These are phyloP conservation scores for Athalia circularis DNA, from an alignment of 2,888 invertebrate species.

Conservation along the genomic window DNA sequence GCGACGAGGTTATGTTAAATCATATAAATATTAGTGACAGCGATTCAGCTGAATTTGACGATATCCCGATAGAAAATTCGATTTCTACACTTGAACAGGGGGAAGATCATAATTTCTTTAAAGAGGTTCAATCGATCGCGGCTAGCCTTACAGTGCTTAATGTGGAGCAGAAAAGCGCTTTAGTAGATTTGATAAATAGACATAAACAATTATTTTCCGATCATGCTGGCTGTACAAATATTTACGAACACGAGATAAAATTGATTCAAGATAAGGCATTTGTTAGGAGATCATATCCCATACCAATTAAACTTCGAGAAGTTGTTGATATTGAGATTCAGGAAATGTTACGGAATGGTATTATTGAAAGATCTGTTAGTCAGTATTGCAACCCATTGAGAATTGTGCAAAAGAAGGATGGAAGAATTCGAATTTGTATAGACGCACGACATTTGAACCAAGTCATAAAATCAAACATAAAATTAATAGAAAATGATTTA, in stretches of 20 bases:
- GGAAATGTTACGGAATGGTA: slow-evolving; percentile 57
- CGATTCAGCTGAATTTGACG: neutral
- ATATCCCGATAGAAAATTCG: neutral
- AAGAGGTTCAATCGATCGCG: slow-evolving; percentile 32
- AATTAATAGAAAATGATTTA: too few relatives aligned
- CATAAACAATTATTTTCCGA: slow-evolving; percentile 52
- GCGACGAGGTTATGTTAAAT: slow-evolving; percentile 4
- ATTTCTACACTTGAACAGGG: neutral
- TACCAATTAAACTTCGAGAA: slow-evolving; percentile 56
- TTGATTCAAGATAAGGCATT: slow-evolving; percentile 53
- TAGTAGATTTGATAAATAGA: slow-evolving; percentile 1
- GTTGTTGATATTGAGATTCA: slow-evolving; percentile 56
- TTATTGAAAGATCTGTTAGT: slow-evolving; percentile 59
- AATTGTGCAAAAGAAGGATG: slow-evolving; percentile 59
- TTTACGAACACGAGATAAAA: slow-evolving; percentile 57
- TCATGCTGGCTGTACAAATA: slow-evolving; percentile 51
- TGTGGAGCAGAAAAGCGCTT: neutral
- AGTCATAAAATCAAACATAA: slow-evolving; percentile 47
- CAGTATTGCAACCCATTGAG: slow-evolving; percentile 61
- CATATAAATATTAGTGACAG: neutral
- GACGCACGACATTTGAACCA: slow-evolving; percentile 60
- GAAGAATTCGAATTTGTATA: slow-evolving; percentile 58
- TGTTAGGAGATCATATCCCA: slow-evolving; percentile 56
- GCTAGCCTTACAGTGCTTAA: slow-evolving; percentile 2
- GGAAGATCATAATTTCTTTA: slow-evolving; percentile 27